Evolutionary conservation across 2,888 invertebrate genomes (phyloP), one percentile per base, ranked within the genome.

Genomic region (Aphidius colemani): DNA sequence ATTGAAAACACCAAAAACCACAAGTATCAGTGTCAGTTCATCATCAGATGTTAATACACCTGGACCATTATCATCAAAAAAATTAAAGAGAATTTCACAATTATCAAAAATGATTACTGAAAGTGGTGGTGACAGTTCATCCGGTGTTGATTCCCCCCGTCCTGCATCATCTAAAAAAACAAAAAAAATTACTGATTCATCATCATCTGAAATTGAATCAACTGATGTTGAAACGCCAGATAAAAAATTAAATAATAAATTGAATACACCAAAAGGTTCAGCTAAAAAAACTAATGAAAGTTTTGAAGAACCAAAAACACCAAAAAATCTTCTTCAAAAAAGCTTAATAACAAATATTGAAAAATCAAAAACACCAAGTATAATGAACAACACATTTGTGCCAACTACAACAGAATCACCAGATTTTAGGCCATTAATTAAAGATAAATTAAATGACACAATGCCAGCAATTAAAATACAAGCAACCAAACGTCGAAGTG

Each of bases 401-500:
- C 51, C 57, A 10, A 59, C 68, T 7, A 50, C 59, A 30, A 67
- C 41, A 5, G 75, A 75, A 40, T 71, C 74, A 1, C 75, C 77
- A 8, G 69, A 67, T 13, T 74, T 73, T 7, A 75, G 74, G 41
- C 70, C 69, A 41, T 62, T 80, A 30, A 77, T 71, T 61, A 79
- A 78, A 51, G 70, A 74, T 1, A 80, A 75, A 61, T 65, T 81
- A 50, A 78, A 77, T 55, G 76, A 77, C 6, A 73, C 73, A 3
- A 65, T 74, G 6, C 80, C 80, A 11, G 53, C 60, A 6, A 50
- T 75, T 39, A 68, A 72, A 44, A 60, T 61, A 3, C 58, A 62
- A 40, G 59, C 61, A n/a, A 68, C 40, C 56, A 51, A 53, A 61
- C 40, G 30, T 11, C 39, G 18, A 11, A 30, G 30, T 30, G 30